Evolutionary conservation across 2,888 invertebrate species (phyloP).

Genomic region (Tenodera sinensis): DNA sequence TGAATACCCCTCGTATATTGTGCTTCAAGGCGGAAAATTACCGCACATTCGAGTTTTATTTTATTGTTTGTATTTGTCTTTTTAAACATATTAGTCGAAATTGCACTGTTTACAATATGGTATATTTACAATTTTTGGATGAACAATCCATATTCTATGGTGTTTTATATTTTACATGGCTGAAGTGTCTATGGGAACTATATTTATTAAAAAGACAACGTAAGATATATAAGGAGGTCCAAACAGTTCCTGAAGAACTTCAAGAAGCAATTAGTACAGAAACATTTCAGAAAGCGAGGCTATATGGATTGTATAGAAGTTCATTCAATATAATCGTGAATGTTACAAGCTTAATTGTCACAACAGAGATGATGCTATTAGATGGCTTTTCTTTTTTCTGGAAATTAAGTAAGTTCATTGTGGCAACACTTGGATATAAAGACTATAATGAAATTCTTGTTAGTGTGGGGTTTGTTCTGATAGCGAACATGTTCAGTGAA

Average conservation of each 20-base stretch:
- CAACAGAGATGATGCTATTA: conserved; percentile 52
- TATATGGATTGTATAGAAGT: conserved; percentile 85
- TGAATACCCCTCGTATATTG: no score
- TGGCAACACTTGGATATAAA: conserved; percentile 51
- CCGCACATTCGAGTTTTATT: no score
- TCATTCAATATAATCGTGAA: conserved; percentile 73
- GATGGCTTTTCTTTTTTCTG: conserved; percentile 60
- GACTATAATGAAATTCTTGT: conserved; percentile 66
- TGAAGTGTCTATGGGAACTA: conserved; percentile 17
- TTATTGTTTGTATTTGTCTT: no score
- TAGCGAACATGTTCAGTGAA: conserved; percentile 66
- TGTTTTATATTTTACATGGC: background rate
- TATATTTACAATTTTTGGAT: no score
- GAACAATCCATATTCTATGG: conserved; percentile 2
- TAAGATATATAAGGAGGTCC: conserved; percentile 62
- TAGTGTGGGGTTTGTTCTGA: conserved; percentile 74
- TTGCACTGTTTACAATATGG: no score
- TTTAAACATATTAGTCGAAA: no score
- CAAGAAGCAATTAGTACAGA: conserved; percentile 73
- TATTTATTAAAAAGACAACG: conserved; percentile 49
- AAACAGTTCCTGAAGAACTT: conserved; percentile 72
- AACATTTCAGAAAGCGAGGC: conserved; percentile 84
- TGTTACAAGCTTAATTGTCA: conserved; percentile 66
- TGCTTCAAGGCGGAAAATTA: no score
- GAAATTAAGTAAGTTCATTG: conserved; percentile 61